Evolutionary conservation across 2,797 vertebrate species (phyloP).

Genomic region (Gephyroberyx darwinii): DNA sequence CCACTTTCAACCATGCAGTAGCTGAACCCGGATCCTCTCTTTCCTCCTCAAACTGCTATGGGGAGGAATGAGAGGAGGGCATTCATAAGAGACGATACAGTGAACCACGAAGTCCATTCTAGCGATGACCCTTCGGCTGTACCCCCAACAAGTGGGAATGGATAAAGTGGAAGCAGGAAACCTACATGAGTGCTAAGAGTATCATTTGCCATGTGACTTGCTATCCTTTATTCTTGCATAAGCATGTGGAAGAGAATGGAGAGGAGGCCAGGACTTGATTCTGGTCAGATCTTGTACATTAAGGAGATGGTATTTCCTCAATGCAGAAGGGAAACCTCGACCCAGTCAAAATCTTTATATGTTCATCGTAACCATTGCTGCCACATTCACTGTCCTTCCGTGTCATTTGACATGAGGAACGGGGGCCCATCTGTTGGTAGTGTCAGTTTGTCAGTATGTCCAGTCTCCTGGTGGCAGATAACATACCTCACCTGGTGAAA

Average conservation of each 20-base stretch:
- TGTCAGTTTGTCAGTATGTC: constrained; percentile 48
- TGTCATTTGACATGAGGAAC: constrained; percentile 36
- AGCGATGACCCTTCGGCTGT: constrained; percentile 37
- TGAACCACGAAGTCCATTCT: constrained; percentile 32
- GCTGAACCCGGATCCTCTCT: constrained; percentile 12
- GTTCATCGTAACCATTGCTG: constrained; percentile 55
- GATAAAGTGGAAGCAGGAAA: constrained; percentile 33
- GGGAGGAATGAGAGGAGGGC: constrained; percentile 27
- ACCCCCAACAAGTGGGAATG: constrained; percentile 38
- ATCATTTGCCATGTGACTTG: constrained; percentile 21
- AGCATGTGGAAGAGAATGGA: constrained; percentile 32
- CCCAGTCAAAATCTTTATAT: constrained; percentile 71
- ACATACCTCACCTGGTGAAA: constrained; percentile 54
- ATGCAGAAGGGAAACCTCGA: constrained; percentile 53
- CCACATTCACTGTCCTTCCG: constrained; percentile 45
- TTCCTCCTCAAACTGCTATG: constrained; percentile 39
- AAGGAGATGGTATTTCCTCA: constrained; percentile 44
- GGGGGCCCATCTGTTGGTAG: constrained; percentile 43
- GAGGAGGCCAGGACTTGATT: constrained; percentile 38
- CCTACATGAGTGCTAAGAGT: constrained; percentile 47
- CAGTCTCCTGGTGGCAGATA: constrained; percentile 42
- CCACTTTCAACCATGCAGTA: constrained; percentile 6
- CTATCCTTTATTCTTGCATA: constrained; percentile 52
- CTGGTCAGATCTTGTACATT: constrained; percentile 38
- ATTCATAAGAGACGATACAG: constrained; percentile 11